Percentiles rank a stretch among this genome's conserved stretches.
Evolutionary conservation across 2,113 vertebrate species (phyloP).

Genomic region (Trichomycterus rosablanca): DNA sequence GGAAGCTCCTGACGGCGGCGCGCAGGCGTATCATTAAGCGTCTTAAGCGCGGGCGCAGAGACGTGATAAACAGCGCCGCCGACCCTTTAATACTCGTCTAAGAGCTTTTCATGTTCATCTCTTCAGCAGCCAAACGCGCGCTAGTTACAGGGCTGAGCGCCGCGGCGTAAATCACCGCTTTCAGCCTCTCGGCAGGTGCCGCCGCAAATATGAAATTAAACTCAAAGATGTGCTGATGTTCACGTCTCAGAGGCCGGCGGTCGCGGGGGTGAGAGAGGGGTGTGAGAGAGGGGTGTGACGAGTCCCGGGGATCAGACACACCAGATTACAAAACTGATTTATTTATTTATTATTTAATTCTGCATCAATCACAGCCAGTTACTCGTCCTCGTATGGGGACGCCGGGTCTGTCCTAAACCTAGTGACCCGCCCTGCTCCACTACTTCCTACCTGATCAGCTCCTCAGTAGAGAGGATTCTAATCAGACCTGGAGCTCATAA

Average conservation of each 20-base stretch:
- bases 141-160: conserved; percentile 19
- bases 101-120: conserved; percentile 17
- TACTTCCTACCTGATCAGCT: no score
- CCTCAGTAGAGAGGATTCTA: no score
- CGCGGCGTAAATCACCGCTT: conserved; percentile 10
- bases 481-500: no score
- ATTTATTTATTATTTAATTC: no score
- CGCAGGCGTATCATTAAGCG: conserved; percentile 18
- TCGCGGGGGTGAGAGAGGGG: not conserved
- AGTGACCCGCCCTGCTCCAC: no score
- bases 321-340: no score
- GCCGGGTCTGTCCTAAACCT: no score
- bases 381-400: no score
- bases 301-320: no score
- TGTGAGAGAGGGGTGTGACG: no score
- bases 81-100: conserved; percentile 16
- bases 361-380: no score
- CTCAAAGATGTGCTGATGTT: conserved; percentile 8
- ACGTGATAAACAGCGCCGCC: conserved; percentile 3
- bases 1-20: not conserved
- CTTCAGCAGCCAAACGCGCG: conserved; percentile 21
- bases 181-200: conserved; percentile 14
- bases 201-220: conserved; percentile 17
- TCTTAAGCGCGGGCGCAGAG: conserved; percentile 9
- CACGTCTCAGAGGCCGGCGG: not conserved